Conservation (phyloP, 2,888 invertebrate genomes). For the Diaprepes abbreviatus region DNA sequence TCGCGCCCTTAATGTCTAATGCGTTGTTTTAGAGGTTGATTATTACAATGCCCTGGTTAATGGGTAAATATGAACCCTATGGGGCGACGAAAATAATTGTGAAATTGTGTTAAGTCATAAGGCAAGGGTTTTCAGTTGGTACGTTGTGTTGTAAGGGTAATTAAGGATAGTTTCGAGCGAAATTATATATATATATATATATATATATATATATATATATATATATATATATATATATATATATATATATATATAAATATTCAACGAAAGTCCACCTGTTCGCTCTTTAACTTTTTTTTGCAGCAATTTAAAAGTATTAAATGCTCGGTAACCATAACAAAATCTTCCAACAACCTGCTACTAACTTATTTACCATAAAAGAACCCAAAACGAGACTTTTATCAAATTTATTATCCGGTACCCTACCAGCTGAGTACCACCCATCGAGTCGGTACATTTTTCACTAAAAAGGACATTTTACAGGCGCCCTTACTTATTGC, state of each 20-base stretch:
- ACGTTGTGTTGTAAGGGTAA: too few species aligned
- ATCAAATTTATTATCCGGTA: not conserved
- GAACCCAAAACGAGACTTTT: not conserved
- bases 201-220: too few species aligned
- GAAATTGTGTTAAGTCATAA: slow-evolving; percentile 9
- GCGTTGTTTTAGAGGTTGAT: slow-evolving; percentile 21
- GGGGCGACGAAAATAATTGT: slow-evolving; percentile 1
- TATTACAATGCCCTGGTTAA: slow-evolving; percentile 2
- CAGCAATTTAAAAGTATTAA: too few species aligned
- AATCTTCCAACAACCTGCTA: not conserved
- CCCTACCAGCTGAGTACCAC: slow-evolving; percentile 8
- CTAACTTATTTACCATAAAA: not conserved
- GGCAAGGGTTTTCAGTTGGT: not conserved
- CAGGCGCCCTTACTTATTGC: slow-evolving; percentile 24
- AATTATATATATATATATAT: too few species aligned
- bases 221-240: too few species aligned
- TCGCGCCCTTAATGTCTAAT: slow-evolving; percentile 16
- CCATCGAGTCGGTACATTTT: slow-evolving; percentile 25
- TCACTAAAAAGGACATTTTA: slow-evolving; percentile 15
- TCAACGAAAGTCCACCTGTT: too few species aligned
- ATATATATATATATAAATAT: too few species aligned
- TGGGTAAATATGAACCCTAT: slow-evolving; percentile 18
- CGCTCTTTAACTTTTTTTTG: too few species aligned
- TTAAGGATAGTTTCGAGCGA: too few species aligned
- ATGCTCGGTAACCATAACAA: too few species aligned